These are phyloP conservation scores for Sipha maydis DNA, from an alignment of 2,888 invertebrate species.

Conservation along the genomic window DNA sequence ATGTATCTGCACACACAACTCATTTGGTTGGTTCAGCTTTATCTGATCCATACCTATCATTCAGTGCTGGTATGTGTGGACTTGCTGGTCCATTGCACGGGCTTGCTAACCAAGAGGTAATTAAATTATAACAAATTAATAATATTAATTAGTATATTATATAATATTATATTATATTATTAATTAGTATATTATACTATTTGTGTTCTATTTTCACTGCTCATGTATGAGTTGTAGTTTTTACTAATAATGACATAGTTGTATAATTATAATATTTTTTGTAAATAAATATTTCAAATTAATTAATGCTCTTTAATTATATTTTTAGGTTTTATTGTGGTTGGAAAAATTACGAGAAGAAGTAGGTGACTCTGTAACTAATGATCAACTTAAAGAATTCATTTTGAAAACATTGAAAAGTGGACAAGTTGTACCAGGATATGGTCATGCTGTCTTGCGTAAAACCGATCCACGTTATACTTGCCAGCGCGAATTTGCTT, in stretches of 20 bases:
- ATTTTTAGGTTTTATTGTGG: slow-evolving; percentile 88
- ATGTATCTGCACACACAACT: slow-evolving; percentile 94
- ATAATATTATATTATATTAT: too few species aligned
- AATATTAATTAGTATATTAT: too few species aligned
- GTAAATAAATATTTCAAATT: not conserved
- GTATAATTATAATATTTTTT: not conserved
- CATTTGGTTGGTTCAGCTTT: slow-evolving; percentile 94
- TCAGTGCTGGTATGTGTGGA: slow-evolving; percentile 92
- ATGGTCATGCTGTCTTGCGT: slow-evolving; percentile 94
- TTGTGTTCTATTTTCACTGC: not conserved
- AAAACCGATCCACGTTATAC: slow-evolving; percentile 94
- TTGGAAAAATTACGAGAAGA: slow-evolving; percentile 87
- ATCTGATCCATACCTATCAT: slow-evolving; percentile 92
- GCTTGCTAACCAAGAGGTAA: slow-evolving; percentile 90
- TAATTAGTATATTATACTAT: too few species aligned
- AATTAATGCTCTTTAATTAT: not conserved
- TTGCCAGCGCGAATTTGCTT: slow-evolving; percentile 93
- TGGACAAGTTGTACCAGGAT: slow-evolving; percentile 96
- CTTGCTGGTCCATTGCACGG: slow-evolving; percentile 96
- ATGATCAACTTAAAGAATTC: slow-evolving; percentile 93
- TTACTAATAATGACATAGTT: not conserved
- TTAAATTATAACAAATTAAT: slow-evolving; percentile 28
- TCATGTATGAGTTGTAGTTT: not conserved
- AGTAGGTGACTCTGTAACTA: slow-evolving; percentile 85
- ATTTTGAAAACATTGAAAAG: slow-evolving; percentile 96